A percentile compares a stretch with the other conserved stretches of the same genome.
Evolutionary conservation across 2,113 vertebrate species (phyloP).

Genomic region (Lophotis ruficrista): DNA sequence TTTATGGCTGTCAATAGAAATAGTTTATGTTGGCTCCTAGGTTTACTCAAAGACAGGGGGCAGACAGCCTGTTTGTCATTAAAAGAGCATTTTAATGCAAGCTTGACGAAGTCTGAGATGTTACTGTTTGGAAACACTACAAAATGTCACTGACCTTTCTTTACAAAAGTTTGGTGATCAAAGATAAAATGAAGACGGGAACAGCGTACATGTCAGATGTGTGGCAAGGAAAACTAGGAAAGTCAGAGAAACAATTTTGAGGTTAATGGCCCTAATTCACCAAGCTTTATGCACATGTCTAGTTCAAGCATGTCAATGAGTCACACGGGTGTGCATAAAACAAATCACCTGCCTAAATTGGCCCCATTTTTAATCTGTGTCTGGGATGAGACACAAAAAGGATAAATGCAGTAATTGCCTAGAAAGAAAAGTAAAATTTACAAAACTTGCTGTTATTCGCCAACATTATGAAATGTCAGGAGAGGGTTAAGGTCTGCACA

Average conservation of each 20-base stretch:
- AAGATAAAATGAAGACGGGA: neutral
- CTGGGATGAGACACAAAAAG: neutral
- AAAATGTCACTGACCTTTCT: slow-evolving; percentile 13
- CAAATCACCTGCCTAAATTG: accelerated
- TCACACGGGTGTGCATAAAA: accelerated
- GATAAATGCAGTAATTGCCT: neutral
- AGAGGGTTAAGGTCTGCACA: neutral
- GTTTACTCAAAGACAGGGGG: slow-evolving; percentile 1
- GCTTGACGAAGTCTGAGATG: neutral
- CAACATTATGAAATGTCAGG: neutral
- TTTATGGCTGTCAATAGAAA: slow-evolving; percentile 41
- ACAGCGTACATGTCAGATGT: neutral
- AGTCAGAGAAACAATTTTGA: neutral
- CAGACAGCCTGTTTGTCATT: slow-evolving; percentile 2
- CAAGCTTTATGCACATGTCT: neutral
- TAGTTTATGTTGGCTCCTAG: slow-evolving; percentile 10
- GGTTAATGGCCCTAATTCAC: neutral
- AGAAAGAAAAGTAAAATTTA: neutral
- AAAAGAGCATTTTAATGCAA: slow-evolving; percentile 39
- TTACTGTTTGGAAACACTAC: neutral
- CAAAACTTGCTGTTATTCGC: neutral
- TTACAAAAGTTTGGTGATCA: neutral
- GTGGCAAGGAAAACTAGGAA: neutral
- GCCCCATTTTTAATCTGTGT: neutral
- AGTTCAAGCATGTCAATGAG: neutral